Conservation (phyloP, 2,113 vertebrate species). For the Scopus umbretta region DNA sequence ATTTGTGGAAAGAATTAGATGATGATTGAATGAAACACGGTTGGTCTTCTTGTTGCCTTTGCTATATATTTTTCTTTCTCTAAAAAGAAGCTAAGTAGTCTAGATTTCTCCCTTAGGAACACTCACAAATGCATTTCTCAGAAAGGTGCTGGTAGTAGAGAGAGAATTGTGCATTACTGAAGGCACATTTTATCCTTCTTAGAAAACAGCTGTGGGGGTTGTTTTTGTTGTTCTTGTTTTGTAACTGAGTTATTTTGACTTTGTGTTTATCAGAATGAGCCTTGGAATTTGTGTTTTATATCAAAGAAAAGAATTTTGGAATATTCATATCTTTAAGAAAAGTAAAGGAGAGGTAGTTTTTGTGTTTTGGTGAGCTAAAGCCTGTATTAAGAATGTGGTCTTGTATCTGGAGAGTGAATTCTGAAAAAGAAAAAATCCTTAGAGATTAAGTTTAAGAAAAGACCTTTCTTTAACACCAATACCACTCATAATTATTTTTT, state of each 20-base stretch:
- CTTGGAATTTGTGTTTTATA: background rate
- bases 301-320: background rate
- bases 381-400: background rate
- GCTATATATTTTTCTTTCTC: background rate
- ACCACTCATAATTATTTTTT: background rate
- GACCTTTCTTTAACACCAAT: background rate
- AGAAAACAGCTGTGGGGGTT: background rate
- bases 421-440: background rate
- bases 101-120: background rate
- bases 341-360: background rate
- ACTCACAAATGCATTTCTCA: background rate
- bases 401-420: background rate
- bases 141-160: background rate
- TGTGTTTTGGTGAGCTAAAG: background rate
- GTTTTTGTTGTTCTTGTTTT: background rate
- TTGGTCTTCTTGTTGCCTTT: background rate
- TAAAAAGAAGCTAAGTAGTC: background rate
- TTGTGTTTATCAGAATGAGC: background rate
- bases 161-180: background rate
- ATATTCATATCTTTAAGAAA: background rate
- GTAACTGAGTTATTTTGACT: background rate
- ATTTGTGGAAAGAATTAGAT: background rate
- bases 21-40: rapidly evolving
- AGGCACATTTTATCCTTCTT: background rate
- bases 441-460: background rate